Evolutionary conservation across 2,797 vertebrate species (phyloP), one percentile per base, ranked within the genome.

Genomic region (Poecilia velifera): DNA sequence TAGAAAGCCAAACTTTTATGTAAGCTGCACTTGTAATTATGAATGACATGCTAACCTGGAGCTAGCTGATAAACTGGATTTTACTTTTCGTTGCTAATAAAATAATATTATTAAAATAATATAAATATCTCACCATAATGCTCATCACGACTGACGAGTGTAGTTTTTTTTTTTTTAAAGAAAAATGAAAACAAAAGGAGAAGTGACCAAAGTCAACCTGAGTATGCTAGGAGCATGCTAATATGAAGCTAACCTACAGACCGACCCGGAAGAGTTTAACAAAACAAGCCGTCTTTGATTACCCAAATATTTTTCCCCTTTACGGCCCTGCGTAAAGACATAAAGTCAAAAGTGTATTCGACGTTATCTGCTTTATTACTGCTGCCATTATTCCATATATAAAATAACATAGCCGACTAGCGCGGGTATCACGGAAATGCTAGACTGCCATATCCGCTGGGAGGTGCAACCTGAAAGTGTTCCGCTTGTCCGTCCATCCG

Each of bases 201-300:
- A 64, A 7, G n/a, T 6, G 0, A 36, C 3, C 10, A 39, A n/a
- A 70, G 41, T 1, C 31, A 22, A 12, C 6, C 45, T 28, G 13
- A 3, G 4, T 2, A 28, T 14, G 68, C 49, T 31, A 31, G 10
- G 47, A 2, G 25, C 43, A 76, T 20, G 9, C 5, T 12, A n/a
- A 22, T 2, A 22, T 14, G 10, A 71, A 5, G 68, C 20, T 13
- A 41, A 18, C 77, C 9, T 16, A 22, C 20, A 22, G 25, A 41
- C 0, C 77, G 66, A 93, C 74, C 92, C 86, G 93, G 93, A 92
- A 59, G 79, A 84, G 46, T 22, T 84, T 36, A 49, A 47, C 41
- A 14, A 28, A 10, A 25, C 25, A 6, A 5, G 1, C 25, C 1
- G n/a, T 47, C 14, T 8, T 9, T 82, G 1, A 39, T 25, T 82